Evolutionary conservation across 2,113 vertebrate genomes (phyloP).

Genomic region (Panthera tigris): DNA sequence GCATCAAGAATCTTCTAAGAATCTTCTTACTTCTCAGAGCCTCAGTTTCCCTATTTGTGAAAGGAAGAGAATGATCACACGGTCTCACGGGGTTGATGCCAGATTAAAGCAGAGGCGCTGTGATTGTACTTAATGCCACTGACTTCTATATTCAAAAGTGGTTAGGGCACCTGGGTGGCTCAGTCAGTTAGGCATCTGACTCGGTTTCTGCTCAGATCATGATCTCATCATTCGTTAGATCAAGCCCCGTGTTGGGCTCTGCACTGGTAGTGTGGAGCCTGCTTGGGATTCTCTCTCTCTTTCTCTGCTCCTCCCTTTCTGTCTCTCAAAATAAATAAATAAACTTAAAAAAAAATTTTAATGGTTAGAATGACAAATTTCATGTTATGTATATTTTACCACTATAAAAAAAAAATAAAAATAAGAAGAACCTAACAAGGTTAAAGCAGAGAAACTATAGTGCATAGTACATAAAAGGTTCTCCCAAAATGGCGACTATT

Average conservation of each 20-base stretch:
- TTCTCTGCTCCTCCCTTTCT: too few species aligned
- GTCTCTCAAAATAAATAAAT: too few species aligned
- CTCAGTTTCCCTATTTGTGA: not conserved
- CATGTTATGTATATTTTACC: not conserved
- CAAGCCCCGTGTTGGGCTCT: too few species aligned
- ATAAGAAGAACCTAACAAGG: not conserved
- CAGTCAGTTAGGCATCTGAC: too few species aligned
- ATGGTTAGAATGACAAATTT: not conserved
- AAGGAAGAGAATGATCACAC: not conserved
- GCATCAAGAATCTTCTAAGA: not conserved
- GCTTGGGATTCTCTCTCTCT: too few species aligned
- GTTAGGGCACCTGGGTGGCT: not conserved
- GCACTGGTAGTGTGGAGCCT: too few species aligned
- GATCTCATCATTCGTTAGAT: too few species aligned
- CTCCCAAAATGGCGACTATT: not conserved
- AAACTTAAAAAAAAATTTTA: not conserved
- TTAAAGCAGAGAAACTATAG: not conserved
- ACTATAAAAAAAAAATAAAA: not conserved
- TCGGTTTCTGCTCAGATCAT: too few species aligned
- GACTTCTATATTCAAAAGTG: not conserved
- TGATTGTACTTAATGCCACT: not conserved
- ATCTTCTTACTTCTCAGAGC: not conserved
- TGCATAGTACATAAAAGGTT: not conserved
- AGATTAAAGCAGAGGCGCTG: not conserved
- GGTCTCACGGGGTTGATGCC: not conserved